Evolutionary conservation across 2,797 vertebrate species (phyloP).

Genomic region (Argentina silus): DNA sequence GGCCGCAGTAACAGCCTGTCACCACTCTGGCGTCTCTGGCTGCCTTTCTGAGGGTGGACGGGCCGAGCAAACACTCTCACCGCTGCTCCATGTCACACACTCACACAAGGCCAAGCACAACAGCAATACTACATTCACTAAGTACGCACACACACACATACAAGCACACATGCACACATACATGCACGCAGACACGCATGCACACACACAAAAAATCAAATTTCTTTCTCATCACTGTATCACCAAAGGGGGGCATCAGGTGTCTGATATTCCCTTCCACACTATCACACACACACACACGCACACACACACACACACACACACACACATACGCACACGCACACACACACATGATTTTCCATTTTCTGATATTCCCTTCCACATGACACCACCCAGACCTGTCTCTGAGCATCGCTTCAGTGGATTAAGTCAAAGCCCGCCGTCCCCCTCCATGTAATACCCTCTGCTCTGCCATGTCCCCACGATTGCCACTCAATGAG

Average conservation of each 20-base stretch:
- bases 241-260: too few relatives aligned
- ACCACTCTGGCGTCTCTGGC: background rate
- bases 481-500: constrained; percentile 65
- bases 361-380: too few relatives aligned
- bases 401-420: constrained; percentile 12
- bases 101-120: background rate
- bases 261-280: too few relatives aligned
- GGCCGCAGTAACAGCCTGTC: background rate
- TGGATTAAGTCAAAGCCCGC: constrained; percentile 15
- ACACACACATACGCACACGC: too few relatives aligned
- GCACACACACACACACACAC: too few relatives aligned
- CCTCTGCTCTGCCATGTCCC: constrained; percentile 24
- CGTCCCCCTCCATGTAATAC: constrained; percentile 15
- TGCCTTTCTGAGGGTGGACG: background rate
- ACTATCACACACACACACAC: constrained; percentile 42
- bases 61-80: constrained; percentile 4
- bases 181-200: background rate
- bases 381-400: constrained; percentile 23
- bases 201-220: background rate
- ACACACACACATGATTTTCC: too few relatives aligned
- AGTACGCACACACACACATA: background rate
- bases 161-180: background rate
- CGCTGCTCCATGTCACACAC: background rate
- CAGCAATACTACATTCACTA: background rate
- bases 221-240: constrained; percentile 17